phyloP scores from a whole-genome alignment of 2,888 invertebrate species.

The Uloborus plumipes region DNA sequence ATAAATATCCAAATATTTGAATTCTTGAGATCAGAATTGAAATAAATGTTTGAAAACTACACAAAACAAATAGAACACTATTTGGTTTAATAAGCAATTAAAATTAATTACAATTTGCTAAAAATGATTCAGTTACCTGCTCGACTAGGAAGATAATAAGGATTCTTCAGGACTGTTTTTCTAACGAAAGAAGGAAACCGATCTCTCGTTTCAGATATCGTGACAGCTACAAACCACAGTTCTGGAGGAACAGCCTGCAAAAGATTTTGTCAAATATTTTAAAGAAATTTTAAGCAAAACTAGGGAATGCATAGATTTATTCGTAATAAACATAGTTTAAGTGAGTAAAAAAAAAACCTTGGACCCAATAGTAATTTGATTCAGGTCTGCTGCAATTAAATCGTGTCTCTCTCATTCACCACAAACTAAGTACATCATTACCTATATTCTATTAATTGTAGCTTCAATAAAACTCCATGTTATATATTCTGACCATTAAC shows the following conservation, averaged over 20 bases:
- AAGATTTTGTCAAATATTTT: neutral
- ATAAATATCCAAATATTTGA: neutral
- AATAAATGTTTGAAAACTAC: too few relatives aligned
- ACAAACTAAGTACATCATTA: too few relatives aligned
- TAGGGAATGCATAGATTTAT: neutral
- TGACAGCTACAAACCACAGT: slow-evolving; percentile 71
- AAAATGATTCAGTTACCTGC: slow-evolving; percentile 33
- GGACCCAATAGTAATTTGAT: too few relatives aligned
- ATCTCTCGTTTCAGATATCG: slow-evolving; percentile 70
- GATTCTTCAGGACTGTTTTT: slow-evolving; percentile 67
- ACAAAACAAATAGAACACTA: too few relatives aligned
- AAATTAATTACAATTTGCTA: too few relatives aligned
- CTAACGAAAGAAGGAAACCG: slow-evolving; percentile 70
- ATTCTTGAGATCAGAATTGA: neutral
- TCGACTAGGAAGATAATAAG: slow-evolving; percentile 22
- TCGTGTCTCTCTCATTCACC: too few relatives aligned
- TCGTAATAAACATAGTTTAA: neutral
- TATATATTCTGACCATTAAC: too few relatives aligned
- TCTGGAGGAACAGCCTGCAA: slow-evolving; percentile 70
- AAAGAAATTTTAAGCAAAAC: neutral
- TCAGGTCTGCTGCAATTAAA: too few relatives aligned
- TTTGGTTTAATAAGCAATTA: too few relatives aligned
- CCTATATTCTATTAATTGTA: too few relatives aligned
- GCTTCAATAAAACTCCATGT: too few relatives aligned
- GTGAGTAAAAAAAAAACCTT: neutral